Conservation (phyloP, 2,797 vertebrate species). For the Clarias laeviceps region DNA sequence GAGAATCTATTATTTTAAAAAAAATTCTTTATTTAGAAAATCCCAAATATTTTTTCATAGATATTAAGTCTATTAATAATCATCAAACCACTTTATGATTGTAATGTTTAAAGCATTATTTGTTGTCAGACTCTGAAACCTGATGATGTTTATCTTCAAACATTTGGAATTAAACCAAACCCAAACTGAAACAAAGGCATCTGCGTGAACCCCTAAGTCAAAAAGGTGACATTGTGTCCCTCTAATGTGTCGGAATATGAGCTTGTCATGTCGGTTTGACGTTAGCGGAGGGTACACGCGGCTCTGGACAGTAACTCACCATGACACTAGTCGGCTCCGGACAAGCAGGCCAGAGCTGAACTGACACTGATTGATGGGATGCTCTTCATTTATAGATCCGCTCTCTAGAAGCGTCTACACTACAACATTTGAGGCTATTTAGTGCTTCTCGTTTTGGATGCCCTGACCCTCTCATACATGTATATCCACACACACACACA, state of each 20-base stretch:
- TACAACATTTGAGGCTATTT: conserved; percentile 66
- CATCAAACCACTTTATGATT: neutral
- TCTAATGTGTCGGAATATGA: conserved; percentile 85
- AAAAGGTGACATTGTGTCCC: conserved; percentile 92
- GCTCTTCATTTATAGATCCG: conserved; percentile 90
- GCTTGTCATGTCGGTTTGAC: conserved; percentile 94
- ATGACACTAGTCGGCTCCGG: conserved; percentile 93
- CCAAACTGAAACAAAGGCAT: conserved; percentile 55
- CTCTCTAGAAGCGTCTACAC: conserved; percentile 72
- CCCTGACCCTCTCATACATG: conserved; percentile 36
- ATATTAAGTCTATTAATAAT: neutral
- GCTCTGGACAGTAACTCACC: conserved; percentile 93
- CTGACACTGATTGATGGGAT: conserved; percentile 97
- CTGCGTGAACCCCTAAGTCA: conserved; percentile 69
- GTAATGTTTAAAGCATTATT: no score
- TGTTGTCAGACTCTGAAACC: neutral
- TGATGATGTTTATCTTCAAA: neutral
- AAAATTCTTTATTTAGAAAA: neutral
- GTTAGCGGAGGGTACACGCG: conserved; percentile 81
- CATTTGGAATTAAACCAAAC: neutral
- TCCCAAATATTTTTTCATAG: neutral
- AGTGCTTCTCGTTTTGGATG: conserved; percentile 35
- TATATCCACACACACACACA: conserved; percentile 18
- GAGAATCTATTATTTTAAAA: neutral
- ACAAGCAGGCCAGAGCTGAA: conserved; percentile 85